Conservation (phyloP, 1,140 invertebrate genomes). For the silkworm (Bombyx mori) region DNA sequence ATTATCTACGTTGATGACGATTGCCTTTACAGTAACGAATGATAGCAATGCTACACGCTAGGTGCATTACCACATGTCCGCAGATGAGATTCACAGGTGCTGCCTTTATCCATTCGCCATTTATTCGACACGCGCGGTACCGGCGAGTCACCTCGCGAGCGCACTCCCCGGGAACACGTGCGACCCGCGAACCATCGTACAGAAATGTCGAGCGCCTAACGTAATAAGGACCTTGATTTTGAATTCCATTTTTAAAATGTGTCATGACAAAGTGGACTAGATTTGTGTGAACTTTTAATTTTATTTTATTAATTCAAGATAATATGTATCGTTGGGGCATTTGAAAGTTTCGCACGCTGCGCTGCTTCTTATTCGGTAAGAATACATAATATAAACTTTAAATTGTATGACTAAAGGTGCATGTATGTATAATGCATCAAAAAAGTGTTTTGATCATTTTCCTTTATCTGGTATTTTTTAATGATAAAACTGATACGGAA, state of each 20-base stretch:
- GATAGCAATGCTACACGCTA: conserved; percentile 10
- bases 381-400: no score
- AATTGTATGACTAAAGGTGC: no score
- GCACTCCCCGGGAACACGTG: conserved; percentile 19
- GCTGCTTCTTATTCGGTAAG: conserved; percentile 1
- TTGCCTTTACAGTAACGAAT: no score
- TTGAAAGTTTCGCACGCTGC: not conserved
- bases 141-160: conserved; percentile 31
- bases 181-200: not conserved
- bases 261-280: not conserved
- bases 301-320: not conserved
- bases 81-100: conserved; percentile 31
- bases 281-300: not conserved
- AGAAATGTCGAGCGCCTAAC: no score
- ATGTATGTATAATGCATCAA: no score
- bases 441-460: no score
- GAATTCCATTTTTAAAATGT: not conserved
- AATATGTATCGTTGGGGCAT: not conserved
- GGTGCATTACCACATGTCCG: conserved; percentile 41
- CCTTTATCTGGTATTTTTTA: no score
- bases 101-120: conserved; percentile 34
- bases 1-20: no score
- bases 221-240: no score
- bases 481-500: no score
- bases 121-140: conserved; percentile 48